Evolutionary conservation across 2,797 vertebrate species (phyloP), one percentile per base, ranked within the genome.

Genomic region (Lacerta bilineata): DNA sequence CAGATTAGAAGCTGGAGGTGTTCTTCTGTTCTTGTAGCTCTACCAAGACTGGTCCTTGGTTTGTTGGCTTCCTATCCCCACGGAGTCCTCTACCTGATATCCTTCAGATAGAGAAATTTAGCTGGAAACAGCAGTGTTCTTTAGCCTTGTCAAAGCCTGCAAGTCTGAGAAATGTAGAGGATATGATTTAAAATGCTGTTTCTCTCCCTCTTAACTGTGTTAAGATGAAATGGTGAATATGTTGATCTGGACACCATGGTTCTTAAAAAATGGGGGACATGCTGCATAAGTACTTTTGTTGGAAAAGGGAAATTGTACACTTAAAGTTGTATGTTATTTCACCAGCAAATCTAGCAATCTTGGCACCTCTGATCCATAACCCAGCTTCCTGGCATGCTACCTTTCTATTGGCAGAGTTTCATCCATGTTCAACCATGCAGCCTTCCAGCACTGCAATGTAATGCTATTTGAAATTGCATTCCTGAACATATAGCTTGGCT

Each of bases 171-270:
- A 6, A 7, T 29, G 17, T 41, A 61, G 29, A 13, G 15, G 9
- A 29, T 91, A 61, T 78, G 23, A n/a, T 82, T 64, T 75, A 64
- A 79, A 29, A 71, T 55, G 50, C 50, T 55, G 50, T 55, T 15
- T 55, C 11, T 55, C 50, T 55, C 13, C 50, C 50, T 55, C 50
- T 50, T 50, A 50, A 50, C 50, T 50, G 15, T 50, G 50, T 20
- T 41, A 43, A 84, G 39, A 59, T 88, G 36, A 76, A 74, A 74
- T 5, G 55, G 29, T 8, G 55, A 66, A 81, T 36, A 46, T 79
- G 76, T 46, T 8, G 27, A 80, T 41, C 15, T 5, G 27, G 59
- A 20, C 50, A 72, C n/a, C 23, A 18, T 69, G 39, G 33, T 80
- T n/a, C 85, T 85, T 27, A n/a, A 85, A 29, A 39, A 8, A 36